These are phyloP conservation scores for Brachyistius frenatus DNA, from an alignment of 2,113 vertebrate genomes.

Conservation along the genomic window DNA sequence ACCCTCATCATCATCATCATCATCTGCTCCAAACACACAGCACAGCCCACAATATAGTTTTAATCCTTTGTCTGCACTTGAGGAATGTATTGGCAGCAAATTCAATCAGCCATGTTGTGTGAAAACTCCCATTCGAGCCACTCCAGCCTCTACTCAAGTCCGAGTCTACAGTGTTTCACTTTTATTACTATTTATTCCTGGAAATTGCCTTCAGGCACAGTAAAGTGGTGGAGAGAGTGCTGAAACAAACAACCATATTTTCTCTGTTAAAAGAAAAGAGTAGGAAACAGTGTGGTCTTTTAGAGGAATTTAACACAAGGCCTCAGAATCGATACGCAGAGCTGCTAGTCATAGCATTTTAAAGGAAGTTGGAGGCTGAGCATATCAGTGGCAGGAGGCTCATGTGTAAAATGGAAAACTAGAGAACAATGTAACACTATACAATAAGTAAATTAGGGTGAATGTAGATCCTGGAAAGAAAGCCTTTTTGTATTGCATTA, in stretches of 20 bases:
- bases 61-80: conserved; percentile 8
- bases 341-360: conserved; percentile 18
- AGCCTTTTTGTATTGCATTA: conserved; percentile 11
- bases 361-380: conserved; percentile 12
- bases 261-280: conserved; percentile 29
- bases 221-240: conserved; percentile 38
- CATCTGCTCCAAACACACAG: not conserved
- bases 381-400: conserved; percentile 11
- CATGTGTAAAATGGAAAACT: not conserved
- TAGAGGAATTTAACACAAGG: conserved; percentile 10
- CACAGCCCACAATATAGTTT: not conserved
- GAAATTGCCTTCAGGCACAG: conserved; percentile 49
- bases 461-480: not conserved
- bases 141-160: conserved; percentile 14
- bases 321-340: conserved; percentile 31
- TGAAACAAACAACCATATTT: conserved; percentile 48
- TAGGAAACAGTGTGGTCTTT: conserved; percentile 13
- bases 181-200: conserved; percentile 49
- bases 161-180: conserved; percentile 30
- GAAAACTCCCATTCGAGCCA: conserved; percentile 28
- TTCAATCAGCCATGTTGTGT: conserved; percentile 22
- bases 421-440: not conserved
- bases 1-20: not conserved
- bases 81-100: conserved; percentile 7
- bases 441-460: not conserved